A percentile compares a stretch with the other conserved stretches of the same genome.
These are phyloP conservation scores for Steromphala cineraria DNA, from an alignment of 2,888 invertebrate species.

Conservation along the genomic window DNA sequence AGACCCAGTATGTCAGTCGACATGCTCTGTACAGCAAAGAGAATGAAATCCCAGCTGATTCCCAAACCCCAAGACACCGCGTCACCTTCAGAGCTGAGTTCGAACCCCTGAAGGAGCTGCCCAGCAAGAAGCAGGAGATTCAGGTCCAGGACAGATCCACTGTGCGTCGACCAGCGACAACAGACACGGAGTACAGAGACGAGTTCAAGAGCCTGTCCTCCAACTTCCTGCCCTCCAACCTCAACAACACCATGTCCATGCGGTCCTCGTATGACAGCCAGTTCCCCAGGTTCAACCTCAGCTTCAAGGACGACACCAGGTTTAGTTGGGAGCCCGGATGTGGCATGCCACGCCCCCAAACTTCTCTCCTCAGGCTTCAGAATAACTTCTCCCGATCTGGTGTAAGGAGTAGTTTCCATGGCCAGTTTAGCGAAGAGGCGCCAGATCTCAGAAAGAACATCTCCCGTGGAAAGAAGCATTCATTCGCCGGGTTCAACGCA, in stretches of 20 bases:
- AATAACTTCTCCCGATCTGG: conserved; percentile 68
- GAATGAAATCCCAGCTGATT: conserved; percentile 33
- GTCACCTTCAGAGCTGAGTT: conserved; percentile 8
- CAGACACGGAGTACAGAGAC: conserved; percentile 54
- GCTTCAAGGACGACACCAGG: conserved; percentile 59
- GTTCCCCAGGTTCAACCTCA: conserved; percentile 57
- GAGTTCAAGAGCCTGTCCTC: conserved; percentile 59
- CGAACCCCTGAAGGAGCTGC: conserved; percentile 7
- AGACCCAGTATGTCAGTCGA: conserved; percentile 59
- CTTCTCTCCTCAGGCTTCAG: conserved; percentile 64
- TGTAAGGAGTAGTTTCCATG: conserved; percentile 62
- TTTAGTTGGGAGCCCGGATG: conserved; percentile 67
- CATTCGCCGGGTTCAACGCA: conserved; percentile 66
- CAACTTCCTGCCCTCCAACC: conserved; percentile 58
- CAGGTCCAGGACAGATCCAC: neutral
- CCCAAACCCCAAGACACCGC: neutral
- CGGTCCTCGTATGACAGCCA: conserved; percentile 58
- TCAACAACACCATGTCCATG: conserved; percentile 45
- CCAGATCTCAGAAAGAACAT: conserved; percentile 71
- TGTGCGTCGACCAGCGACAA: conserved; percentile 40
- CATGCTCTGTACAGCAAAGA: conserved; percentile 55
- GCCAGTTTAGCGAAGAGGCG: conserved; percentile 62
- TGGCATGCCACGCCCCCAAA: conserved; percentile 66
- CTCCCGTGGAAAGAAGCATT: conserved; percentile 68
- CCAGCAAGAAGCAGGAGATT: neutral